A percentile compares a stretch with the other conserved stretches of the same genome.
Evolutionary conservation across 2,797 vertebrate genomes (phyloP).

Genomic region (Nothura maculosa): DNA sequence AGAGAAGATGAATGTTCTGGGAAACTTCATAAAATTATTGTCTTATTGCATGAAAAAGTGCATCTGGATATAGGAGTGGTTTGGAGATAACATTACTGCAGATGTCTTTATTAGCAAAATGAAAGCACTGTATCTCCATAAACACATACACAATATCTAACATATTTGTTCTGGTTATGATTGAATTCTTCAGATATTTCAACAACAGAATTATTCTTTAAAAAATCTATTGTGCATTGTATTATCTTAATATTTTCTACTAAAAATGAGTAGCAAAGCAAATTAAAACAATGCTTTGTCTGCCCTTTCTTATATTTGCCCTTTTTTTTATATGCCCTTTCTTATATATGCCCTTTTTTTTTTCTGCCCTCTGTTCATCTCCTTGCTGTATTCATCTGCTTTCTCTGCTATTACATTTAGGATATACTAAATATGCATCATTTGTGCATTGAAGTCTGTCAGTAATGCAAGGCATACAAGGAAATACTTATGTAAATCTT

Average conservation of each 20-base stretch:
- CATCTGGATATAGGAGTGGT: not conserved
- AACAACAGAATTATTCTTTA: not conserved
- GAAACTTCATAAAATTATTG: not conserved
- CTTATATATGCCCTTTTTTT: no score
- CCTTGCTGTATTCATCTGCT: not conserved
- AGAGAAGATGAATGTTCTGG: not conserved
- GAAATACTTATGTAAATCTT: not conserved
- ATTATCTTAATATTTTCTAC: not conserved
- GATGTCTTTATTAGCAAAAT: not conserved
- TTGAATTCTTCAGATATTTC: not conserved
- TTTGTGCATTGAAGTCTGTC: not conserved
- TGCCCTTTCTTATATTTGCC: not conserved
- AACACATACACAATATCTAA: not conserved
- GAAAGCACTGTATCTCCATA: not conserved
- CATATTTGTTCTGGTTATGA: not conserved
- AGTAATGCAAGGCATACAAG: not conserved
- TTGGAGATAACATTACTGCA: not conserved
- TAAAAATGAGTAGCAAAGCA: not conserved
- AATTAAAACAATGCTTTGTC: not conserved
- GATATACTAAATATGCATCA: slow-evolving; percentile 18
- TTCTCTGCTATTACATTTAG: not conserved
- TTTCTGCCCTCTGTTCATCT: not conserved
- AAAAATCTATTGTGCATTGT: not conserved
- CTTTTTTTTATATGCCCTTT: not conserved
- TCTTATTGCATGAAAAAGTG: not conserved